Percentiles rank a stretch among this genome's conserved stretches.
Conservation (phyloP, 2,113 vertebrate genomes). For the Notiomystis cincta region DNA sequence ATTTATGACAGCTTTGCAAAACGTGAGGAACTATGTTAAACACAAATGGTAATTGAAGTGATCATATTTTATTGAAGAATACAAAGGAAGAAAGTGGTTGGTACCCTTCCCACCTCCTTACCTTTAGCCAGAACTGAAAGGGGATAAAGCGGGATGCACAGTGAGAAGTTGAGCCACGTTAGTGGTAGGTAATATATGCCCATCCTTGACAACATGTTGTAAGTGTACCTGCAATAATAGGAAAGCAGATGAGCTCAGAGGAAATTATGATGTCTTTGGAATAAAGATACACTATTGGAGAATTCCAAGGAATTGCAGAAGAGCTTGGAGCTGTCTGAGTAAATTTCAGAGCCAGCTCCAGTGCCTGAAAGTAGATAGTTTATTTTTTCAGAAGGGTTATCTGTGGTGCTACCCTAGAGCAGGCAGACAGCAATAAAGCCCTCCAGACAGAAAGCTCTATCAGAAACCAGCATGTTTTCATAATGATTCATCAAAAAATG, state of each 20-base stretch:
- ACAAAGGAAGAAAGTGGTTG: not conserved
- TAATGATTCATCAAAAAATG: not conserved
- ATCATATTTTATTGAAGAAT: not conserved
- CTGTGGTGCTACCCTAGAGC: not conserved
- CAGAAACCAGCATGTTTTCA: not conserved
- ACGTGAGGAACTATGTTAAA: not conserved
- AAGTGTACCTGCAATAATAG: constrained; percentile 70
- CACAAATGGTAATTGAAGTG: not conserved
- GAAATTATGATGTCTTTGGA: not conserved
- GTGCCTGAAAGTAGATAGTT: not conserved
- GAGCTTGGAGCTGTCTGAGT: not conserved
- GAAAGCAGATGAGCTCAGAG: not conserved
- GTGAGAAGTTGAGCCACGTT: constrained; percentile 84
- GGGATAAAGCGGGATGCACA: constrained; percentile 83
- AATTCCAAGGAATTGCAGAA: not conserved
- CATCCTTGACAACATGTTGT: constrained; percentile 79
- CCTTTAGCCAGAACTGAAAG: constrained; percentile 86
- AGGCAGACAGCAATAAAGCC: not conserved
- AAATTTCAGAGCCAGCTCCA: not conserved
- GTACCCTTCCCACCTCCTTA: constrained; percentile 42
- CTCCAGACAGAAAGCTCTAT: not conserved
- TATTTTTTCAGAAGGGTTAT: not conserved
- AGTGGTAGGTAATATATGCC: constrained; percentile 74
- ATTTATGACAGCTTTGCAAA: not conserved
- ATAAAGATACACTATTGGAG: not conserved